These are phyloP conservation scores for Yponomeuta evonymella DNA, from an alignment of 2,888 invertebrate genomes.

Conservation along the genomic window DNA sequence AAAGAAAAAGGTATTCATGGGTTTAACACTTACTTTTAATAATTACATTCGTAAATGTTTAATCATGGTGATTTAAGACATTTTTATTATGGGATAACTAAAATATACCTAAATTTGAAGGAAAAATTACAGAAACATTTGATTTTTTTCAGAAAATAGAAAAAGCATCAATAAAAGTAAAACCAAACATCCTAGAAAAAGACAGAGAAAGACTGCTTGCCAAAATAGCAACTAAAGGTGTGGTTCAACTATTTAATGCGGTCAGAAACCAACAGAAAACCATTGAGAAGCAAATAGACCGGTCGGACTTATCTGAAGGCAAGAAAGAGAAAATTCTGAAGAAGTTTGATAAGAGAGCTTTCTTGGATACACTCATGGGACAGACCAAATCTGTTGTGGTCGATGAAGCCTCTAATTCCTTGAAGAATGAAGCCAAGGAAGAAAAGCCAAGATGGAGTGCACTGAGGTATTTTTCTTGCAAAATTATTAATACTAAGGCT, in stretches of 20 bases:
- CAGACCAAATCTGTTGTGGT: constrained; percentile 75
- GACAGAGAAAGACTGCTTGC: constrained; percentile 85
- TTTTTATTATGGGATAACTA: no score
- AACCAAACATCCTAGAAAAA: constrained; percentile 85
- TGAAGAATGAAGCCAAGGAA: constrained; percentile 60
- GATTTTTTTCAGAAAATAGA: constrained; percentile 74
- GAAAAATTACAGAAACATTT: not conserved
- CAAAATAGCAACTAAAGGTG: constrained; percentile 93
- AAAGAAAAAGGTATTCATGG: constrained; percentile 51
- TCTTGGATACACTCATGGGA: constrained; percentile 87
- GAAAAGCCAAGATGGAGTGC: constrained; percentile 77
- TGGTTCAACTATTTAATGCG: constrained; percentile 94
- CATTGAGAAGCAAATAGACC: constrained; percentile 80
- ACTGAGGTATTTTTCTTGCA: constrained; percentile 47
- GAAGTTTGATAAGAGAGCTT: constrained; percentile 84
- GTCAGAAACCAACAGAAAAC: constrained; percentile 90
- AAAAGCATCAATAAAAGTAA: constrained; percentile 80
- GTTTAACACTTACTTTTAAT: no score
- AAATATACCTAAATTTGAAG: no score
- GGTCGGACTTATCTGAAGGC: constrained; percentile 84
- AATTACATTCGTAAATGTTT: not conserved
- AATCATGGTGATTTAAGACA: not conserved
- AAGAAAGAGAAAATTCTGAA: constrained; percentile 86
- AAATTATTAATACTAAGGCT: not conserved
- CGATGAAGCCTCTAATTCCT: constrained; percentile 51